These are phyloP conservation scores for Clinocottus analis DNA, from an alignment of 2,113 vertebrate species.

Conservation along the genomic window DNA sequence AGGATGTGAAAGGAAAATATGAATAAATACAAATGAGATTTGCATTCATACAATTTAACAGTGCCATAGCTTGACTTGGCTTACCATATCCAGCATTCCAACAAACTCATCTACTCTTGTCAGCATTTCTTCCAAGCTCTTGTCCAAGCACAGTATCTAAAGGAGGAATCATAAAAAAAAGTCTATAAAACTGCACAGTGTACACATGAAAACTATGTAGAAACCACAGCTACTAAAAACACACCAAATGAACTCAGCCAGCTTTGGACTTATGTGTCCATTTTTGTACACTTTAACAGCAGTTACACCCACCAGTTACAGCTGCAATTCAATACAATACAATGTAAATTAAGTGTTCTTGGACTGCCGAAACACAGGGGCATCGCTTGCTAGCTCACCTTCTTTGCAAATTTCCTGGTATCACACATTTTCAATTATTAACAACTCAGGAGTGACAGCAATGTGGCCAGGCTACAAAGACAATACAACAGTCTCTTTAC, in stretches of 20 bases:
- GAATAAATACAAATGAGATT: not conserved
- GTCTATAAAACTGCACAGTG: not conserved
- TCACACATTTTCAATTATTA: conserved; percentile 63
- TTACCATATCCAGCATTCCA: conserved; percentile 96
- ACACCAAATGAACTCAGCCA: not conserved
- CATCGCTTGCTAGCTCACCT: conserved; percentile 22
- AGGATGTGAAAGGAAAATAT: not conserved
- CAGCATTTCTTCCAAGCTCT: conserved; percentile 92
- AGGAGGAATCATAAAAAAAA: conserved; percentile 24
- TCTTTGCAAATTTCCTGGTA: not conserved
- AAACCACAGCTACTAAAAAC: not conserved
- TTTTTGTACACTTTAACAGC: not conserved
- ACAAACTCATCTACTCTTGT: conserved; percentile 96
- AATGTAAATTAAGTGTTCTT: conserved; percentile 11
- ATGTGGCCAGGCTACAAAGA: not conserved
- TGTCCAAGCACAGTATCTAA: conserved; percentile 88
- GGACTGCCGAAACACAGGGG: conserved; percentile 40
- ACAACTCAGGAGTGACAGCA: conserved; percentile 1
- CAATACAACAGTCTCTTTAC: not conserved
- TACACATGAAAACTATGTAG: not conserved
- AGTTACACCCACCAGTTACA: not conserved
- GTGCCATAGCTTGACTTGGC: not conserved
- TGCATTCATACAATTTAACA: not conserved
- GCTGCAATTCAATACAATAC: not conserved
- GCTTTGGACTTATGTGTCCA: not conserved